phyloP scores from a whole-genome alignment of 2,113 vertebrate species.

The Conger conger region DNA sequence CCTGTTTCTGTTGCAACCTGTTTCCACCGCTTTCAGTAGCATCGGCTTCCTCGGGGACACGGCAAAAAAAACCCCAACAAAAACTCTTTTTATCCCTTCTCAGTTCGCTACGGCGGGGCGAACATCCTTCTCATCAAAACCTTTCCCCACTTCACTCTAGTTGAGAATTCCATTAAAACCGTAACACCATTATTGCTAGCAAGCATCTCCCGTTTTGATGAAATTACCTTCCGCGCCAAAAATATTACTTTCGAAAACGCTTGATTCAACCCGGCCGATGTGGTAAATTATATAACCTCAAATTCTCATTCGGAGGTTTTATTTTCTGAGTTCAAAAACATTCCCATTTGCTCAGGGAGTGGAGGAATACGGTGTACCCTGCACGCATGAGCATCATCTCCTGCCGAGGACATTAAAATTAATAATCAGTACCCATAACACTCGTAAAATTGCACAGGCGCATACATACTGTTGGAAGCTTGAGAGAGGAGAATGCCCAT shows the following conservation, averaged over 20 bases:
- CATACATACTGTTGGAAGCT: slow-evolving; percentile 15
- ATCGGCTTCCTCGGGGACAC: slow-evolving; percentile 8
- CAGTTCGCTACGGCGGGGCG: background rate
- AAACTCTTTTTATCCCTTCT: background rate
- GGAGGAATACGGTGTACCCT: background rate
- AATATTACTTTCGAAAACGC: slow-evolving; percentile 35
- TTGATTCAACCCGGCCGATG: slow-evolving; percentile 33
- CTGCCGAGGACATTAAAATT: slow-evolving; percentile 31
- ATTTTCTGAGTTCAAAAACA: slow-evolving; percentile 27
- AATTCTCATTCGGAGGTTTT: background rate
- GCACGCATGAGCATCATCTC: slow-evolving; percentile 25
- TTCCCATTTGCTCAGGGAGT: background rate
- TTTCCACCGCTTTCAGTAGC: slow-evolving; percentile 5
- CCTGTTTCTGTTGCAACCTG: slow-evolving; percentile 25
- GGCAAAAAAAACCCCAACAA: background rate
- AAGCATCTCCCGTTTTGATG: slow-evolving; percentile 34
- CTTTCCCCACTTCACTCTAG: background rate
- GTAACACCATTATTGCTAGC: slow-evolving; percentile 17
- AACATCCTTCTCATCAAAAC: background rate
- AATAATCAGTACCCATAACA: slow-evolving; percentile 30
- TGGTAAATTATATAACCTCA: slow-evolving; percentile 24
- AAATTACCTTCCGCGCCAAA: slow-evolving; percentile 25
- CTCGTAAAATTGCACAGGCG: background rate
- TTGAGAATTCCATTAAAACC: background rate
- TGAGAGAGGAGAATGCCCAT: background rate